Evolutionary conservation across 2,113 vertebrate genomes (phyloP), one percentile per base, ranked within the genome.

Genomic region (Copsychus sechellarum): DNA sequence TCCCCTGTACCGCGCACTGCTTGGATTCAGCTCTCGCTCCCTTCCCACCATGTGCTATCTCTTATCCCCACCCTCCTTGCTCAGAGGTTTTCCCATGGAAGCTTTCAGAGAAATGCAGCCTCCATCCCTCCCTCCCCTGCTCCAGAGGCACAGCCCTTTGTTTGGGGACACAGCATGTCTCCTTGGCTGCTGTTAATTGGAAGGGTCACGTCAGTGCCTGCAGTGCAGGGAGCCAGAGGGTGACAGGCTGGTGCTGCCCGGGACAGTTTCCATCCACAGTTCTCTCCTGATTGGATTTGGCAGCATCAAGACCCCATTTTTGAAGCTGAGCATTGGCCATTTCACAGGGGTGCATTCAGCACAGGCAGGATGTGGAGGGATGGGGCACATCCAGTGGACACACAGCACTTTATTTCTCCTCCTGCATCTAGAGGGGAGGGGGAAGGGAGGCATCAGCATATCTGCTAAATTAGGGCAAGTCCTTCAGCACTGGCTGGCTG

Each of bases 381-480:
- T 18, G 6, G 1, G 65, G 17, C 34, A 54, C 48, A 21, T 12
- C 0, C 0, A 85, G 38, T 0, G 0, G 79, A 15, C 43, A 23
- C 12, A 3, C 38, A 28, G 72, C 65, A 53, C 48, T 74, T 60
- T 3, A 48, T 65, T 81, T 78, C 80, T 92, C 64, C 54, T 82
- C 34, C 69, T 85, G 57, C 14, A 2, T 47, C 6, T 0, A 61
- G 70, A 71, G 34, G 25, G 48, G 26, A 90, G 77, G 61, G 79
- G 70, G 36, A 82, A 95, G 79, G 83, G 77, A 91, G 48, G 66
- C 58, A 79, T 76, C 91, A 76, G 70, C 65, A 5, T 72, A 93
- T 57, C 73, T 72, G 70, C 89, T 91, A 53, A 93, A 95, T 92
- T 86, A 95, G 91, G 81, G 61, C 87, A 94, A 86, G 28, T n/a